Evolutionary conservation across 2,113 vertebrate genomes (phyloP).

Genomic region (Rhombomys opimus): DNA sequence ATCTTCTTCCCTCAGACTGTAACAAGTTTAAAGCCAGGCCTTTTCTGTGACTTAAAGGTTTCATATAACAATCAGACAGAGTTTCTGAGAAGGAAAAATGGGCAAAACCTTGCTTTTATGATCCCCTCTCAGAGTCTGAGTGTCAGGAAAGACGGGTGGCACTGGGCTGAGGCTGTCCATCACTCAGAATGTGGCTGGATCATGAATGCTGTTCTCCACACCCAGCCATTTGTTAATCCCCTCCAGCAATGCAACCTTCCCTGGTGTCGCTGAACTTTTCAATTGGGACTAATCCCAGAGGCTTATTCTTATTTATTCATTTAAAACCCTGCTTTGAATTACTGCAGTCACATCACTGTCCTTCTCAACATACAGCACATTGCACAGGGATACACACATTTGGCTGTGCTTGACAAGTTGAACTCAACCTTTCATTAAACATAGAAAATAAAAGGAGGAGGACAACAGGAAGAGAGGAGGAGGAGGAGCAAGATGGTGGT

Average conservation of each 20-base stretch:
- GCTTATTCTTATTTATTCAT: slow-evolving; percentile 73
- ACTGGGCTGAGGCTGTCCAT: neutral
- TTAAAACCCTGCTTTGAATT: slow-evolving; percentile 69
- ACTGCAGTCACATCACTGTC: slow-evolving; percentile 52
- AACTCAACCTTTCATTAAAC: neutral
- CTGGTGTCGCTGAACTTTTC: slow-evolving; percentile 34
- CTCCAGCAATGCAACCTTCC: neutral
- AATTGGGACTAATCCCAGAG: slow-evolving; percentile 73
- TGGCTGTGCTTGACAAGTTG: neutral
- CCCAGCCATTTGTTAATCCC: slow-evolving; percentile 67
- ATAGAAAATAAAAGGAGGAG: too few relatives aligned
- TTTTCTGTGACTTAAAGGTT: slow-evolving; percentile 24
- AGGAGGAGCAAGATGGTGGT: neutral
- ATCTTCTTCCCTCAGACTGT: neutral
- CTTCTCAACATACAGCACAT: slow-evolving; percentile 27
- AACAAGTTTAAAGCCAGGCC: slow-evolving; percentile 1
- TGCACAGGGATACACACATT: slow-evolving; percentile 31
- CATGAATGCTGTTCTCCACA: slow-evolving; percentile 54
- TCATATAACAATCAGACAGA: neutral
- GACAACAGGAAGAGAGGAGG: too few relatives aligned
- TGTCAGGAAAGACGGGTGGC: neutral
- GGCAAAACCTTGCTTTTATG: neutral
- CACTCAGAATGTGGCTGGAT: slow-evolving; percentile 18
- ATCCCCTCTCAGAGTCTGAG: neutral
- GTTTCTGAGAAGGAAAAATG: neutral